phyloP scores from a whole-genome alignment of 2,888 invertebrate genomes.

The Dynastes maya region DNA sequence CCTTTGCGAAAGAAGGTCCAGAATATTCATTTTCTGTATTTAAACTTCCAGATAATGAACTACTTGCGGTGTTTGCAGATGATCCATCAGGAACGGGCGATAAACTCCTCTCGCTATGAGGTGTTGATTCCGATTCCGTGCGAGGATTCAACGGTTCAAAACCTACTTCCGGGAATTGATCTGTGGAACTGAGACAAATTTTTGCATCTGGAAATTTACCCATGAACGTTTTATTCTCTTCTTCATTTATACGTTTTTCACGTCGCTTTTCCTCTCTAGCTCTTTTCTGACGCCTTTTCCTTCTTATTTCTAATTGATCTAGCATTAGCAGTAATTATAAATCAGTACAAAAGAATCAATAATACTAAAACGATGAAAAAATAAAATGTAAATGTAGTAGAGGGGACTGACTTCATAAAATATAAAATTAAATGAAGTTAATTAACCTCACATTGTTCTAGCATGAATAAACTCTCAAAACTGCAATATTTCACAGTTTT shows the following conservation, averaged over 20 bases:
- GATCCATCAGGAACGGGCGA: conserved; percentile 56
- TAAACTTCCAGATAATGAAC: conserved; percentile 58
- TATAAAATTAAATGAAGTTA: conserved; percentile 62
- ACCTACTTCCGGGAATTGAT: conserved; percentile 74
- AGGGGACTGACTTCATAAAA: conserved; percentile 67
- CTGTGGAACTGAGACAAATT: conserved; percentile 78
- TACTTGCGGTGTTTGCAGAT: conserved; percentile 51
- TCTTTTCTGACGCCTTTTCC: conserved; percentile 79
- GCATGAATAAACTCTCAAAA: conserved; percentile 59
- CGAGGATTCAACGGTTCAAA: conserved; percentile 18
- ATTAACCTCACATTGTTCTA: conserved; percentile 65
- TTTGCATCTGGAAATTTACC: conserved; percentile 77
- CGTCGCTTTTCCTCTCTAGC: conserved; percentile 86
- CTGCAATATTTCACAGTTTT: conserved; percentile 39
- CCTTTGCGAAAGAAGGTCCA: conserved; percentile 76
- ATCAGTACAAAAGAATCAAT: conserved; percentile 10
- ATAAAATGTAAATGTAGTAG: conserved; percentile 44
- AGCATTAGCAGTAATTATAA: not conserved
- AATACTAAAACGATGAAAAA: not conserved
- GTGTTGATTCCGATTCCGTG: conserved; percentile 50
- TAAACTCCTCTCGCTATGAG: conserved; percentile 63
- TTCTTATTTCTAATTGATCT: conserved; percentile 85
- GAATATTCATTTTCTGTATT: conserved; percentile 62
- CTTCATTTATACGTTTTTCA: conserved; percentile 83
- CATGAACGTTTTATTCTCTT: conserved; percentile 79